Conservation (phyloP, 2,797 vertebrate species). For the Enoplosus armatus region DNA sequence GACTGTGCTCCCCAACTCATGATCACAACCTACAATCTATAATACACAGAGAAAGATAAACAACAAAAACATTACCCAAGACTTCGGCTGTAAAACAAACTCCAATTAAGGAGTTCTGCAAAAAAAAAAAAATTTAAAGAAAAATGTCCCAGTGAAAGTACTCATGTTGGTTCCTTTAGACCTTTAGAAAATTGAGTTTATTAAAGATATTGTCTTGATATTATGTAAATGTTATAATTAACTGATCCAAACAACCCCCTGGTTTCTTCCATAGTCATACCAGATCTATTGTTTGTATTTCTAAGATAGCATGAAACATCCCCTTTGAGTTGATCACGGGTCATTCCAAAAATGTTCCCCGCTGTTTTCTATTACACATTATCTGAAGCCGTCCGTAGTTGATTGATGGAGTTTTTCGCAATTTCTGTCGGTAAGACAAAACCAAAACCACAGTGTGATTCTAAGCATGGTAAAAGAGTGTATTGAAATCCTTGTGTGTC, state of each 20-base stretch:
- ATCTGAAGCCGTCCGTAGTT: constrained; percentile 44
- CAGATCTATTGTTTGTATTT: constrained; percentile 31
- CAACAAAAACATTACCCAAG: background rate
- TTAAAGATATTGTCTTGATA: background rate
- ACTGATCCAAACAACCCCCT: constrained; percentile 33
- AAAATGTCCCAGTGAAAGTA: background rate
- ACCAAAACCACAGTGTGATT: constrained; percentile 71
- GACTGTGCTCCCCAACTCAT: constrained; percentile 92
- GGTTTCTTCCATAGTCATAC: constrained; percentile 34
- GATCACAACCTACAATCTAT: constrained; percentile 97
- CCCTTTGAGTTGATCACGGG: background rate
- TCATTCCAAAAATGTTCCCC: constrained; percentile 32
- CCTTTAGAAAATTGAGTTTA: background rate
- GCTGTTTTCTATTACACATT: constrained; percentile 42
- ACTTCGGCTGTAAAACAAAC: background rate
- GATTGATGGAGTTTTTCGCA: constrained; percentile 64
- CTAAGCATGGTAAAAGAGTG: constrained; percentile 38
- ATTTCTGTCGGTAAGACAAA: constrained; percentile 57
- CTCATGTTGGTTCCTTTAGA: background rate
- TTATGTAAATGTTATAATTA: constrained; percentile 19
- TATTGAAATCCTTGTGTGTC: constrained; percentile 27
- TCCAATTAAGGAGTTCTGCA: background rate
- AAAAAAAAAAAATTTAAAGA: background rate
- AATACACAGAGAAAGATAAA: constrained; percentile 6
- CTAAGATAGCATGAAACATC: constrained; percentile 35